Evolutionary conservation across 2,797 vertebrate species (phyloP).

Genomic region (Enteromius unitaeniatus): DNA sequence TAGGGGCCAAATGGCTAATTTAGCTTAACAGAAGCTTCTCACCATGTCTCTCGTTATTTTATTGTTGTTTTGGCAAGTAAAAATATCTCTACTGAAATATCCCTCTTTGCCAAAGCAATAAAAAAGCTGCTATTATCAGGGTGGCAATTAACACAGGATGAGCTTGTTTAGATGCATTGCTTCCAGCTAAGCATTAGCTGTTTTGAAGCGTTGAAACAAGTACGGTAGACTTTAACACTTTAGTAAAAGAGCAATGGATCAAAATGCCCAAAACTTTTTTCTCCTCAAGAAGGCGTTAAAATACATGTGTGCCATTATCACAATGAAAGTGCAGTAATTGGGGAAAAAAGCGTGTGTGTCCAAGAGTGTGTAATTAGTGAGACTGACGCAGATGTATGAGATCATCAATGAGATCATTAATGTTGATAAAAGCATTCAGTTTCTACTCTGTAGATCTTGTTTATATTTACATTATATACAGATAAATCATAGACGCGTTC

Average conservation of each 20-base stretch:
- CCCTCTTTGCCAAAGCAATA: not conserved
- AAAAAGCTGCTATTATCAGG: not conserved
- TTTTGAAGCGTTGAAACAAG: conserved; percentile 2
- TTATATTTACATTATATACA: not conserved
- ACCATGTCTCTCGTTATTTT: not conserved
- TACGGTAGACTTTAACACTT: not conserved
- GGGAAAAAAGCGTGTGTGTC: conserved; percentile 7
- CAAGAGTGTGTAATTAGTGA: conserved; percentile 29
- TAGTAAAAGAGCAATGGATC: not conserved
- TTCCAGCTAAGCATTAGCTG: not conserved
- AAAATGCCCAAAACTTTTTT: not conserved
- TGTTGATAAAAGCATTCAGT: conserved; percentile 49
- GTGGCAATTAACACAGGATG: conserved; percentile 22
- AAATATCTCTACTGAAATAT: conserved; percentile 1
- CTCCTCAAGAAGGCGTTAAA: not conserved
- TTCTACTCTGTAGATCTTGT: conserved; percentile 41
- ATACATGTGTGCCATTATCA: not conserved
- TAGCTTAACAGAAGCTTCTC: not conserved
- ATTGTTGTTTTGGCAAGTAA: not conserved
- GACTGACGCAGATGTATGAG: conserved; percentile 27
- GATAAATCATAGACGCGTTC: not conserved
- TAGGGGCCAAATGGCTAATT: not conserved
- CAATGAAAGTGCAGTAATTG: conserved; percentile 24
- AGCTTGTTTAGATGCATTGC: conserved; percentile 21
- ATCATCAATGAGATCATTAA: conserved; percentile 47